Evolutionary conservation across 1,140 invertebrate species (phyloP), one percentile per base, ranked within the genome.

Genomic region (Drosophila repleta): DNA sequence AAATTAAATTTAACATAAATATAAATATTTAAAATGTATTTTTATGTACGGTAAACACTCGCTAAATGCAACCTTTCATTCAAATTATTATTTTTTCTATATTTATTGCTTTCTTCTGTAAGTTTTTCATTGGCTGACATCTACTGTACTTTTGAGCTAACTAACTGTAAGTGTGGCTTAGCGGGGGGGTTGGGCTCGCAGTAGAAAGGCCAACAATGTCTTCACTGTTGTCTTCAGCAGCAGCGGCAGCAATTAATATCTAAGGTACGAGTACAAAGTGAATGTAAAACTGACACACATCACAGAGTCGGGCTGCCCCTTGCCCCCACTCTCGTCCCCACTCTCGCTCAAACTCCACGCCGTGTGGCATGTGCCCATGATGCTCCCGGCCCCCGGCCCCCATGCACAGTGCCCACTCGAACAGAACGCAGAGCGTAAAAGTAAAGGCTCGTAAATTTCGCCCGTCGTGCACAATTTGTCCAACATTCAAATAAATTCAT

Each of bases 401-500:
- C 39, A 6, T 2, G 13, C 39, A 17, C 39, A 17, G 39, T 43
- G 17, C n/a, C 39, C n/a, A 43, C 39, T 21, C 67, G 21, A 11
- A 41, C n/a, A 48, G 39, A 35, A 39, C 35, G 20, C 6, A 43
- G 32, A 46, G 32, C 48, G 65, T 55, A 73, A 62, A 73, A 68
- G 70, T 61, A 61, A 74, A 74, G 73, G 79, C 61, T 88, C 83
- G 84, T 88, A 88, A 88, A 88, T 88, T 89, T 88, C 11, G 70
- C 88, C 79, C 71, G 66, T 75, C 73, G 83, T 87, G 83, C 79
- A 88, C 83, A 88, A 88, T 88, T 88, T 88, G 83, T 88, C 83
- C 83, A 88, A 89, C 83, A 88, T 84, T 87, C 84, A 89, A 83
- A 88, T 88, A 88, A 88, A 88, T 88, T 88, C 83, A 88, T 88